A percentile compares a stretch with the other conserved stretches of the same genome.
phyloP scores from a whole-genome alignment of 2,797 vertebrate species.

The Thalassophryne amazonica region DNA sequence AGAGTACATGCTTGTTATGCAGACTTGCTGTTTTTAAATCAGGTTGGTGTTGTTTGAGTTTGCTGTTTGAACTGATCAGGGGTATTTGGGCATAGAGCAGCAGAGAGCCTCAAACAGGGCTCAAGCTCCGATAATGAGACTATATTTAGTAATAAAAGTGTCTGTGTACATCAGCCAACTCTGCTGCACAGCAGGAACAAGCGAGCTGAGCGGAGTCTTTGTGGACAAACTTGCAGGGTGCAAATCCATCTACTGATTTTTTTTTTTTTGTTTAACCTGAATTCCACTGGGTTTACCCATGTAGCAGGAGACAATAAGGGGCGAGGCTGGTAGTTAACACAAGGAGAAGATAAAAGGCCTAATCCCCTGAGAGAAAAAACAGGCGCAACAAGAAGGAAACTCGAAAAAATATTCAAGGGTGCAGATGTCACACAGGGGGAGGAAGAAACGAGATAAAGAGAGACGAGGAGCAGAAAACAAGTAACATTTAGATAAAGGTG shows the following conservation, averaged over 20 bases:
- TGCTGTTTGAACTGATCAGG: slow-evolving; percentile 42
- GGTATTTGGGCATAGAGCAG: slow-evolving; percentile 46
- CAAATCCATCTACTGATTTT: slow-evolving; percentile 1
- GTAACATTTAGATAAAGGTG: slow-evolving; percentile 21
- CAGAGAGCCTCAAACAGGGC: slow-evolving; percentile 20
- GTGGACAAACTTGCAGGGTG: slow-evolving; percentile 12
- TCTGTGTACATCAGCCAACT: slow-evolving; percentile 53
- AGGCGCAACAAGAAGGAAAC: slow-evolving; percentile 36
- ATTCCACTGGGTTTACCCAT: slow-evolving; percentile 29
- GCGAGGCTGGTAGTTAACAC: slow-evolving; percentile 40
- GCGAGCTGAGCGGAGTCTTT: slow-evolving; percentile 20
- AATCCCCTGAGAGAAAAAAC: slow-evolving; percentile 43
- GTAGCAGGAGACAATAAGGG: slow-evolving; percentile 22
- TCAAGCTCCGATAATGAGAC: slow-evolving; percentile 44
- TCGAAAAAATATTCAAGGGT: slow-evolving; percentile 50
- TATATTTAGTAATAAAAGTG: slow-evolving; percentile 46
- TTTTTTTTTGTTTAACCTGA: slow-evolving; percentile 33
- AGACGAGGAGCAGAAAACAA: slow-evolving; percentile 17
- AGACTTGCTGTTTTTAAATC: slow-evolving; percentile 22
- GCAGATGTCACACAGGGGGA: slow-evolving; percentile 37
- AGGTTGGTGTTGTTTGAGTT: slow-evolving; percentile 23
- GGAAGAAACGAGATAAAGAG: slow-evolving; percentile 7
- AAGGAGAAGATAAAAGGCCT: slow-evolving; percentile 46
- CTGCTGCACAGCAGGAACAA: slow-evolving; percentile 17
- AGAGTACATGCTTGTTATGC: slow-evolving; percentile 17